phyloP scores from a whole-genome alignment of 2,888 invertebrate species.

The Antheraea yamamai region DNA sequence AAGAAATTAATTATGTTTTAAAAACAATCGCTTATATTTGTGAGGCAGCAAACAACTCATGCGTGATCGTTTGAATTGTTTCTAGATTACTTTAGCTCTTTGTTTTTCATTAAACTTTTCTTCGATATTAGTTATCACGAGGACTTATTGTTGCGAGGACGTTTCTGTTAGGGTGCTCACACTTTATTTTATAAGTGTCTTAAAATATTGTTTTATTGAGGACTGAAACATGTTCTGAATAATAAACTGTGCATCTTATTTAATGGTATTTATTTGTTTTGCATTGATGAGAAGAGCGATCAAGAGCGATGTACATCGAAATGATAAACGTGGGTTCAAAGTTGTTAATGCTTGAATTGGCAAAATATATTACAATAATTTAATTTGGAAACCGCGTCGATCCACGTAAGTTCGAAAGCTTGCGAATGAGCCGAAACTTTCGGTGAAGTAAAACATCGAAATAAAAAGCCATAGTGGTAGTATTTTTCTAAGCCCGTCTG shows the following conservation, averaged over 20 bases:
- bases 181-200: slow-evolving; percentile 15
- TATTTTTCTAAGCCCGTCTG: no score
- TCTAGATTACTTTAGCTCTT: slow-evolving; percentile 77
- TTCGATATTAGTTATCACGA: slow-evolving; percentile 47
- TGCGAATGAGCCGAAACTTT: no score
- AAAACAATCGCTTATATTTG: slow-evolving; percentile 81
- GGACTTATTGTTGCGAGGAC: slow-evolving; percentile 31
- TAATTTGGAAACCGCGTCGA: no score
- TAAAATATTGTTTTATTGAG: slow-evolving; percentile 10
- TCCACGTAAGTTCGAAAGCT: no score
- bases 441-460: no score
- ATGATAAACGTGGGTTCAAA: not conserved
- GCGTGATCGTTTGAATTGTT: slow-evolving; percentile 79
- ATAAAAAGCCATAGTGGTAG: no score
- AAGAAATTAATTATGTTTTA: slow-evolving; percentile 80
- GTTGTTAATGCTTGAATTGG: no score
- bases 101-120: slow-evolving; percentile 77
- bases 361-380: no score
- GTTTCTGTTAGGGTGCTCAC: slow-evolving; percentile 11
- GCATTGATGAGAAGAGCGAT: no score
- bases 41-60: slow-evolving; percentile 72
- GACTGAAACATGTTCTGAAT: not conserved
- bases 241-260: not conserved
- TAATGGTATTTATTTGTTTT: not conserved
- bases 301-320: not conserved